Evolutionary conservation across 2,888 invertebrate species (phyloP).

Genomic region (Eilema caniola): DNA sequence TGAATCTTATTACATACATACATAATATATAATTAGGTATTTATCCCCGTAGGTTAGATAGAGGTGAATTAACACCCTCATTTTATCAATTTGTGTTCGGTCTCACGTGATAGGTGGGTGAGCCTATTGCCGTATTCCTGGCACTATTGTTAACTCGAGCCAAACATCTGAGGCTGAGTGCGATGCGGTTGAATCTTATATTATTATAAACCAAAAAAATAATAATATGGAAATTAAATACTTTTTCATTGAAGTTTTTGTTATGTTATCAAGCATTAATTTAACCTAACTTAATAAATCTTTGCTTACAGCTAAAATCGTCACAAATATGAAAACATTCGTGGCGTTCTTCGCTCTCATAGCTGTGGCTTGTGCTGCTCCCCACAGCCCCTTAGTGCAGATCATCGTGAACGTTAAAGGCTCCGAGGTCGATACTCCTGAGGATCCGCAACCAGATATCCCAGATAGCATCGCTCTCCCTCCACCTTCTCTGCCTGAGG

Average conservation of each 20-base stretch:
- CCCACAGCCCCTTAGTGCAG: constrained; percentile 64
- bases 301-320: constrained; percentile 6
- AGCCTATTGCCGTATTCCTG: no score
- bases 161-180: no score
- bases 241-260: no score
- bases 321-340: constrained; percentile 62
- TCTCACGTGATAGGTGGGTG: no score
- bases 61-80: no score
- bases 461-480: constrained; percentile 35
- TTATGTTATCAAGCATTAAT: not conserved
- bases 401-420: constrained; percentile 66
- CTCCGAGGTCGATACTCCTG: constrained; percentile 33
- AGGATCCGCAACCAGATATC: constrained; percentile 12
- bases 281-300: not conserved
- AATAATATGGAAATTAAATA: no score
- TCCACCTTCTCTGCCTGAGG: constrained; percentile 20
- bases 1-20: no score
- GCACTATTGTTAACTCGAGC: no score
- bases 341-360: constrained; percentile 61
- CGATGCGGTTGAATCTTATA: no score
- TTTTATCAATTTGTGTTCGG: no score
- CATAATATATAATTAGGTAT: no score
- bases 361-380: constrained; percentile 65
- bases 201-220: not conserved
- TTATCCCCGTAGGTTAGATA: no score